These are phyloP conservation scores for Coreius guichenoti DNA, from an alignment of 2,797 vertebrate species.

Conservation along the genomic window DNA sequence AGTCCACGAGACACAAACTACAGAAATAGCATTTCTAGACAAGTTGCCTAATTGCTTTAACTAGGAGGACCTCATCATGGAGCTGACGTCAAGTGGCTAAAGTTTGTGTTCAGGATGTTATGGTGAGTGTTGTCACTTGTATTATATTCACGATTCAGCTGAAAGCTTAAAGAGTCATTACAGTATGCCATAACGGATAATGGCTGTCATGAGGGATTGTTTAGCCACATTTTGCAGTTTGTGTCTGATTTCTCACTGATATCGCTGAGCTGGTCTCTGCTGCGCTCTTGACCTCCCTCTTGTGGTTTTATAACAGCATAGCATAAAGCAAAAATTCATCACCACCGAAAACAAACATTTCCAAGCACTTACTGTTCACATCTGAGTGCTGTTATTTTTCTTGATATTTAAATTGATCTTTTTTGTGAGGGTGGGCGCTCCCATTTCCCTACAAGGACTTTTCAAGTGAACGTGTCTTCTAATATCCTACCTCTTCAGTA, in stretches of 20 bases:
- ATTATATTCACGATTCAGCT: slow-evolving; percentile 4
- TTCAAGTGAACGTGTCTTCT: not conserved
- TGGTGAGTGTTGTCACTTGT: not conserved
- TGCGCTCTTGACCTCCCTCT: slow-evolving; percentile 78
- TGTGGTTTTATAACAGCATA: slow-evolving; percentile 66
- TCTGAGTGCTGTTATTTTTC: not conserved
- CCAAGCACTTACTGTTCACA: not conserved
- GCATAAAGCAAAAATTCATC: slow-evolving; percentile 42
- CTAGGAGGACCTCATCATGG: not conserved
- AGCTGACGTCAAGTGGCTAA: not conserved
- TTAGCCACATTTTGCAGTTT: slow-evolving; percentile 36
- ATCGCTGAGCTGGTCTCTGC: slow-evolving; percentile 39
- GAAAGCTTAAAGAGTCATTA: not conserved
- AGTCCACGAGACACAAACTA: not conserved
- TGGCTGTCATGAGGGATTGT: slow-evolving; percentile 6
- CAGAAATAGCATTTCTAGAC: not conserved
- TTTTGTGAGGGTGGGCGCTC: not conserved
- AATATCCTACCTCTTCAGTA: not conserved
- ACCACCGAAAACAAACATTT: not conserved
- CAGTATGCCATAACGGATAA: not conserved
- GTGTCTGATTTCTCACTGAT: slow-evolving; percentile 18
- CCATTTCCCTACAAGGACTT: not conserved
- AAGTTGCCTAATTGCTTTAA: not conserved
- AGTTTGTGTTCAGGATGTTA: not conserved
- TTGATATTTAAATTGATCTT: not conserved